phyloP scores from a whole-genome alignment of 2,113 vertebrate species.

The Gobiocypris rarus region DNA sequence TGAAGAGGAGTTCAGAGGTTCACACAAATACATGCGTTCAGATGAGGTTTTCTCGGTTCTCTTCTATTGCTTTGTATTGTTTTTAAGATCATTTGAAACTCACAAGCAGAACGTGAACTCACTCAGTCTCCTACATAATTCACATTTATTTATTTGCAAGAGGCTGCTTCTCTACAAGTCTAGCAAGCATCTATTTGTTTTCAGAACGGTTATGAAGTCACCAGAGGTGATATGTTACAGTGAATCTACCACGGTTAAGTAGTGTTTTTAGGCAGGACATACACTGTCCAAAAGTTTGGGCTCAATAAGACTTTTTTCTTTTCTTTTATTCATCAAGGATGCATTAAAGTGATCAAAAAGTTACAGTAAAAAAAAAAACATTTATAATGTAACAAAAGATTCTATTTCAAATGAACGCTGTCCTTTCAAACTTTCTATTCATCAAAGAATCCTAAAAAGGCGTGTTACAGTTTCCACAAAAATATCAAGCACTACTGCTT shows the following conservation, averaged over 20 bases:
- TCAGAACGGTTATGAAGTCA: neutral
- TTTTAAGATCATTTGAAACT: neutral
- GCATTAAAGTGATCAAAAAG: neutral
- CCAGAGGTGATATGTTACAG: neutral
- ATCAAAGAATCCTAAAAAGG: neutral
- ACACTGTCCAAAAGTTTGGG: neutral
- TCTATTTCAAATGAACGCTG: neutral
- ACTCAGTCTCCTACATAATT: neutral
- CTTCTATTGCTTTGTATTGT: no score
- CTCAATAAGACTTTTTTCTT: neutral
- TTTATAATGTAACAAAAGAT: neutral
- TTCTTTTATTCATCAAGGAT: neutral
- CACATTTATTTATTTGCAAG: neutral
- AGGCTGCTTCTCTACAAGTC: neutral
- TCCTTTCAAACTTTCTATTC: neutral
- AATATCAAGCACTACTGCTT: no score
- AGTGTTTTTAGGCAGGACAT: neutral
- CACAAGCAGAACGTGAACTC: neutral
- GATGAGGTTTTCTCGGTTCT: neutral
- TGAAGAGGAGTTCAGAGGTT: conserved; percentile 47
- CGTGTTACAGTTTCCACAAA: no score
- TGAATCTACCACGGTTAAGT: neutral
- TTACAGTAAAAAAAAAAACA: neutral
- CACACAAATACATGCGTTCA: conserved; percentile 19
- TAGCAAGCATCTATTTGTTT: neutral